These are phyloP conservation scores for Gibbula magus DNA, from an alignment of 2,888 invertebrate genomes.

Conservation along the genomic window DNA sequence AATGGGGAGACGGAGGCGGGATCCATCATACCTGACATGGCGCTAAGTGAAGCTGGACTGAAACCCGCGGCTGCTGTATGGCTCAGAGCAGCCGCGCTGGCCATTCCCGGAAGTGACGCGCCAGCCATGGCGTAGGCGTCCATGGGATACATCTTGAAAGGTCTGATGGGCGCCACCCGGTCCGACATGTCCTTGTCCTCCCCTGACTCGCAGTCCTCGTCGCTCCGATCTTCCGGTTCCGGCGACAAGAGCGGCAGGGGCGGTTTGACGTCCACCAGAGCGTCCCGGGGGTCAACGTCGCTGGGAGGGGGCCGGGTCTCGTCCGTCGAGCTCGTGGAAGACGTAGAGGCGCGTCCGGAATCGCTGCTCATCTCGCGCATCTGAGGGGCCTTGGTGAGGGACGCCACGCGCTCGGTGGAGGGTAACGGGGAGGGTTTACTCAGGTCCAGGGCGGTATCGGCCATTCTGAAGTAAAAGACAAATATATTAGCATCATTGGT, in stretches of 20 bases:
- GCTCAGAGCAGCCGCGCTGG: slow-evolving; percentile 29
- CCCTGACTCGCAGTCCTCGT: not conserved
- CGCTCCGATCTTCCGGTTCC: not conserved
- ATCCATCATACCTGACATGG: slow-evolving; percentile 23
- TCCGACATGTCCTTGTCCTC: not conserved
- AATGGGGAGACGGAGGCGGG: slow-evolving; percentile 53
- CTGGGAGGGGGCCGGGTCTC: not conserved
- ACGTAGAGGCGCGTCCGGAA: slow-evolving; percentile 39
- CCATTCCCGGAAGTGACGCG: slow-evolving; percentile 43
- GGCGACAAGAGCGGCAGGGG: slow-evolving; percentile 29
- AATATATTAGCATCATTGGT: not conserved
- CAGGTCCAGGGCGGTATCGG: slow-evolving; percentile 55
- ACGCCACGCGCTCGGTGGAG: slow-evolving; percentile 37
- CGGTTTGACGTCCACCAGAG: slow-evolving; percentile 31
- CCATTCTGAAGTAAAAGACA: slow-evolving; percentile 39
- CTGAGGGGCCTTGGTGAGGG: not conserved
- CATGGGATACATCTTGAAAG: slow-evolving; percentile 63
- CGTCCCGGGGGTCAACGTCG: slow-evolving; percentile 48
- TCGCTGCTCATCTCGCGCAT: slow-evolving; percentile 26
- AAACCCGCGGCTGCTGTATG: slow-evolving; percentile 29
- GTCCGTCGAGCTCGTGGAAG: slow-evolving; percentile 34
- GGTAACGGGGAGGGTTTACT: slow-evolving; percentile 31
- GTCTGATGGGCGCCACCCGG: slow-evolving; percentile 35
- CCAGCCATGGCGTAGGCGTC: slow-evolving; percentile 51
- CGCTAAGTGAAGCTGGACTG: slow-evolving; percentile 53